Evolutionary conservation across 2,888 invertebrate genomes (phyloP).

Genomic region (Julus scandinavius): DNA sequence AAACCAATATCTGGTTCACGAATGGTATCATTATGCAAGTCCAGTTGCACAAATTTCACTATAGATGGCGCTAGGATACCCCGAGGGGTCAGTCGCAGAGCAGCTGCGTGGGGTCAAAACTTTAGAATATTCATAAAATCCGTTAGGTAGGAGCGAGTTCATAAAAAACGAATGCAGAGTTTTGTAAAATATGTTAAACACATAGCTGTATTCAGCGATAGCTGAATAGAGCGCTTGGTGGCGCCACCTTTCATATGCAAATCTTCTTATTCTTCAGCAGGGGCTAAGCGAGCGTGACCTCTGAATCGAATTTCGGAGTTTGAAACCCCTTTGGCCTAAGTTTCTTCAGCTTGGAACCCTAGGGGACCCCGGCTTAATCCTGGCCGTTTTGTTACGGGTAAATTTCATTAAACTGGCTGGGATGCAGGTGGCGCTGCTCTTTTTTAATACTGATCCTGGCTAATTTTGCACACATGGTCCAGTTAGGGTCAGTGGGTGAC

Average conservation of each 20-base stretch:
- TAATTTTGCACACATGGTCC: conserved; percentile 35
- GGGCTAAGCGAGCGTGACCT: neutral
- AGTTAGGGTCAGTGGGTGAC: neutral
- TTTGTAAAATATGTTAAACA: neutral
- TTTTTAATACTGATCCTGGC: neutral
- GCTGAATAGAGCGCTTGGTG: neutral
- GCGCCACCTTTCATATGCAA: conserved; percentile 23
- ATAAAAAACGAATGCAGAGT: neutral
- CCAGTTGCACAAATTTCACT: neutral
- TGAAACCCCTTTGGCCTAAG: neutral
- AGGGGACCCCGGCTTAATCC: neutral
- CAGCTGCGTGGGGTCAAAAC: neutral
- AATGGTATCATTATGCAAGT: too few species aligned
- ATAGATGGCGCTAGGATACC: neutral
- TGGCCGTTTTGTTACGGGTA: neutral
- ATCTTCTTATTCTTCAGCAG: neutral
- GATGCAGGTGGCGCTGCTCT: conserved; percentile 32
- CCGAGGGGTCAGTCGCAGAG: neutral
- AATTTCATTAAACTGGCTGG: conserved; percentile 23
- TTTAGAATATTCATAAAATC: neutral
- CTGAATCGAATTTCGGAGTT: neutral
- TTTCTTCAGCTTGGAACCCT: neutral
- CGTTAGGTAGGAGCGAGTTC: neutral
- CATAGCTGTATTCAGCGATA: too few species aligned
- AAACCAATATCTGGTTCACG: too few species aligned